Evolutionary conservation across 2,797 vertebrate species (phyloP), one percentile per base, ranked within the genome.

Genomic region (Iguana delicatissima): DNA sequence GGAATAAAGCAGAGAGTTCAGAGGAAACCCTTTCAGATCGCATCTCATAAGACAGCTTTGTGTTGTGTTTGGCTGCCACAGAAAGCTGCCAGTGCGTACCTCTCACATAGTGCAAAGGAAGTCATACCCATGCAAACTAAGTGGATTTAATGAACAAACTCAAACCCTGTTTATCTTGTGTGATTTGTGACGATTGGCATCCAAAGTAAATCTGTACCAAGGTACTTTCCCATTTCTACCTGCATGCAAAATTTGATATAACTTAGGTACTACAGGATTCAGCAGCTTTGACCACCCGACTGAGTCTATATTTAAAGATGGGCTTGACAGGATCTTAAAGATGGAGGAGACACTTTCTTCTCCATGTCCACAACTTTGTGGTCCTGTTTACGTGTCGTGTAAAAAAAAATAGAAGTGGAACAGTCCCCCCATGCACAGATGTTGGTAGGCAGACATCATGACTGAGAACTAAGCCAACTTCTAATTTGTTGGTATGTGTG

Each of bases 41-140:
- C 90, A 69, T 89, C 81, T 92, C 91, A 94, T 95, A 94, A 90
- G 46, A 76, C 67, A 64, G 46, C 16, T 84, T 88, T 92, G 26
- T 93, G 87, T 86, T 94, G 82, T 20, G 69, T 84, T 1, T 94
- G 84, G 12, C 88, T 83, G 79, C 46, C 26, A 72, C 72, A 42
- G 84, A 9, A 89, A 93, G 42, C 92, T 86, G 79, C 52, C 59
- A n/a, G 0, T 1, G 24, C 86, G 83, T 95, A 80, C n/a, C 55
- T 20, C 52, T 95, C 50, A 52, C 72, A 80, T 83, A 90, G 85
- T 42, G 89, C 89, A 86, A 96, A 92, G 14, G 38, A 91, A 94
- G 73, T 80, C 89, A 88, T 0, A 2, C n/a, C 86, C 73, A 79
- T 88, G 55, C 73, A 93, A 95, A 93, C 24, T 0, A 7, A 89